phyloP scores from a whole-genome alignment of 2,113 vertebrate genomes.

The Scalopus aquaticus region DNA sequence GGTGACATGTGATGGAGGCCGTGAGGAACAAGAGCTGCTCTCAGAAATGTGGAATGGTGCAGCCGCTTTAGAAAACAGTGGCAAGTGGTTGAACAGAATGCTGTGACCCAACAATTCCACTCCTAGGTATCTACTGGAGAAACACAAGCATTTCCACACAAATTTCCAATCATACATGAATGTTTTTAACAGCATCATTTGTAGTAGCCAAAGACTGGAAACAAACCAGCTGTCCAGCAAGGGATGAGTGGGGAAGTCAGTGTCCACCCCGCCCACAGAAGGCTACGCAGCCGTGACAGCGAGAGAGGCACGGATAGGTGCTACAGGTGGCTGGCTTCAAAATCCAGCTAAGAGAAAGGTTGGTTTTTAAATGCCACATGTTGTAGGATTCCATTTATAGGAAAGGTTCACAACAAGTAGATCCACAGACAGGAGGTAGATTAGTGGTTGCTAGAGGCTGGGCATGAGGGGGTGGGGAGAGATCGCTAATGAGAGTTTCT shows the following conservation, averaged over 20 bases:
- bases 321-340: neutral
- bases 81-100: neutral
- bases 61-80: neutral
- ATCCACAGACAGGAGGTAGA: no score
- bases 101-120: neutral
- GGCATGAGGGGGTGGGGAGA: neutral
- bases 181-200: neutral
- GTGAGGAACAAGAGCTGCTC: neutral
- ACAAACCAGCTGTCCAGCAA: neutral
- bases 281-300: neutral
- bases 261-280: neutral
- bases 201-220: neutral
- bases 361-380: neutral
- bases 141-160: neutral
- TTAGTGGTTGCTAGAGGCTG: neutral
- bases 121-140: neutral
- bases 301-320: no score
- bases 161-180: neutral
- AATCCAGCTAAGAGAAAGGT: neutral
- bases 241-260: neutral
- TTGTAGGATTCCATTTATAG: no score
- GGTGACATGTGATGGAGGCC: neutral
- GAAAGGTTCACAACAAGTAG: neutral
- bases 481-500: neutral
- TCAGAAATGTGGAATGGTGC: neutral